Evolutionary conservation across 2,888 invertebrate species (phyloP).

Genomic region (Pemphredon lugubris): DNA sequence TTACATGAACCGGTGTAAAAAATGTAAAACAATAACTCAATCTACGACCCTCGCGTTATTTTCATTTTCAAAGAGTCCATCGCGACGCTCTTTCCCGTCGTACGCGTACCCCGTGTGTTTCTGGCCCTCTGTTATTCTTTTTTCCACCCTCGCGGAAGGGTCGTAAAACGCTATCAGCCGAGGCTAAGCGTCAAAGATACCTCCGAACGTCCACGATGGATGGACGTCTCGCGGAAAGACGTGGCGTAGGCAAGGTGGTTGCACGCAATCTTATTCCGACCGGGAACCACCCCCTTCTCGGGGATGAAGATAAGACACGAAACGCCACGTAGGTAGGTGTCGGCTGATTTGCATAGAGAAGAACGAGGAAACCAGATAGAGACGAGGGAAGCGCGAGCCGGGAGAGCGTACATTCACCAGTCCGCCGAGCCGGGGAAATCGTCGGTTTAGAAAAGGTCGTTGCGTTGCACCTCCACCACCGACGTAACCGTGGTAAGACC

Average conservation of each 20-base stretch:
- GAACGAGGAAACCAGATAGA: slow-evolving; percentile 52
- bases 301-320: slow-evolving; percentile 72
- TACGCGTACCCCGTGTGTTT: slow-evolving; percentile 6
- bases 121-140: slow-evolving; percentile 34
- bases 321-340: slow-evolving; percentile 68
- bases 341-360: slow-evolving; percentile 70
- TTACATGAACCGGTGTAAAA: not conserved
- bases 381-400: slow-evolving; percentile 18
- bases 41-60: not conserved
- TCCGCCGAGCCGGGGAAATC: slow-evolving; percentile 37
- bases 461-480: slow-evolving; percentile 14
- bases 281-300: slow-evolving; percentile 53
- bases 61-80: no score
- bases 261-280: slow-evolving; percentile 68
- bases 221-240: slow-evolving; percentile 37
- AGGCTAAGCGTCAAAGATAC: slow-evolving; percentile 62
- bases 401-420: slow-evolving; percentile 2
- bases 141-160: slow-evolving; percentile 33
- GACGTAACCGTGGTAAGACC: no score
- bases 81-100: no score
- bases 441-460: slow-evolving; percentile 38
- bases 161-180: slow-evolving; percentile 51
- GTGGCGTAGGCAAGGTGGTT: slow-evolving; percentile 34
- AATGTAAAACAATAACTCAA: not conserved
- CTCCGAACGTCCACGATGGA: slow-evolving; percentile 52